A percentile compares a stretch with the other conserved stretches of the same genome.
phyloP scores from a whole-genome alignment of 1,140 invertebrate genomes.

The Palaemon carinicauda region DNA sequence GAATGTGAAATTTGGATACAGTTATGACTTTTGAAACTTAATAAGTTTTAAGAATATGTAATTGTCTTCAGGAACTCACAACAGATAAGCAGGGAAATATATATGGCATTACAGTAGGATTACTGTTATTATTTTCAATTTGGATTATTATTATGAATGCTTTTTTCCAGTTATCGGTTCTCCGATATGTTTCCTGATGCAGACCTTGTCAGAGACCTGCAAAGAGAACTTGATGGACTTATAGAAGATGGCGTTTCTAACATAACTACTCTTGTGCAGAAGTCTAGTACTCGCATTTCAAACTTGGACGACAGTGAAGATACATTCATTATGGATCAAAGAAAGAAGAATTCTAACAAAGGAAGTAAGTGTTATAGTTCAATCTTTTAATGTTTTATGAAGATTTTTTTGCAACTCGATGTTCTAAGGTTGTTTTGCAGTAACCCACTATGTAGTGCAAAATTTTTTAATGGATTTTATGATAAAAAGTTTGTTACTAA shows the following conservation, averaged over 20 bases:
- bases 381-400: neutral
- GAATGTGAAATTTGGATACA: too few relatives aligned
- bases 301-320: conserved; percentile 56
- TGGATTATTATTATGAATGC: neutral
- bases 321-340: conserved; percentile 62
- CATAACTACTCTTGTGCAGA: conserved; percentile 79
- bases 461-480: too few relatives aligned
- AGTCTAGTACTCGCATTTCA: conserved; percentile 66
- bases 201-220: conserved; percentile 79
- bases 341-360: conserved; percentile 20
- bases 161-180: conserved; percentile 74
- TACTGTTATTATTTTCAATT: too few relatives aligned
- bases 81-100: neutral
- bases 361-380: neutral
- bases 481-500: too few relatives aligned
- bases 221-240: conserved; percentile 84
- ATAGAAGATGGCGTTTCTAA: conserved; percentile 89
- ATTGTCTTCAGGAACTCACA: neutral
- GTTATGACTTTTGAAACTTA: too few relatives aligned
- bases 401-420: too few relatives aligned
- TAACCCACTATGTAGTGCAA: too few relatives aligned
- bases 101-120: neutral
- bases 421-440: too few relatives aligned
- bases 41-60: too few relatives aligned
- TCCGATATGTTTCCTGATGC: conserved; percentile 88